Conservation (phyloP, 2,113 vertebrate species). For the Heptranchias perlo region DNA sequence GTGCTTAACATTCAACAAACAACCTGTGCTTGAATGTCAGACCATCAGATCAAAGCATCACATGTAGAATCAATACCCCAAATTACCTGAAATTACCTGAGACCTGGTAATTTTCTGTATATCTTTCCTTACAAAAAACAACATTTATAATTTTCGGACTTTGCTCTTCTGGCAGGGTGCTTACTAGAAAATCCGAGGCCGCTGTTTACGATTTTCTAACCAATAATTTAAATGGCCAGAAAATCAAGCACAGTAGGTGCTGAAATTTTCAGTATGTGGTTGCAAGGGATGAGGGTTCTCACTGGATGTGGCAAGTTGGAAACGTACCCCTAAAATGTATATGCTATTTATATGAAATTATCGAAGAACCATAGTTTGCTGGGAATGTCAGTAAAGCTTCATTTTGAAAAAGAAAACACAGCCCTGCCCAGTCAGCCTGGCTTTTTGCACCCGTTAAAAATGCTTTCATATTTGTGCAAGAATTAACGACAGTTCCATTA, state of each 20-base stretch:
- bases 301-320: not conserved
- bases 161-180: not conserved
- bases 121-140: not conserved
- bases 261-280: not conserved
- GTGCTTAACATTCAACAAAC: not conserved
- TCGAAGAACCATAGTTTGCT: not conserved
- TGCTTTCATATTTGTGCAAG: not conserved
- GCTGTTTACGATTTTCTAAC: not conserved
- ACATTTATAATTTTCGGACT: not conserved
- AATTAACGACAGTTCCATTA: not conserved
- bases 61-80: not conserved
- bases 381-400: not conserved
- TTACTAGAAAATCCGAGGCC: not conserved
- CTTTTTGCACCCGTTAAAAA: not conserved
- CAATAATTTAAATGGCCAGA: not conserved
- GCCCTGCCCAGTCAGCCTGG: not conserved
- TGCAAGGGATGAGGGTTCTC: not conserved
- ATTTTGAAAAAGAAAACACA: not conserved
- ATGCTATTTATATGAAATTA: not conserved
- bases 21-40: not conserved
- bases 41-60: not conserved
- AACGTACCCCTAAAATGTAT: not conserved
- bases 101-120: not conserved
- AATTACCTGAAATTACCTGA: not conserved
- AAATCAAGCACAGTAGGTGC: not conserved